Evolutionary conservation across 2,797 vertebrate species (phyloP), one percentile per base, ranked within the genome.

Genomic region (Chaunax sp.): DNA sequence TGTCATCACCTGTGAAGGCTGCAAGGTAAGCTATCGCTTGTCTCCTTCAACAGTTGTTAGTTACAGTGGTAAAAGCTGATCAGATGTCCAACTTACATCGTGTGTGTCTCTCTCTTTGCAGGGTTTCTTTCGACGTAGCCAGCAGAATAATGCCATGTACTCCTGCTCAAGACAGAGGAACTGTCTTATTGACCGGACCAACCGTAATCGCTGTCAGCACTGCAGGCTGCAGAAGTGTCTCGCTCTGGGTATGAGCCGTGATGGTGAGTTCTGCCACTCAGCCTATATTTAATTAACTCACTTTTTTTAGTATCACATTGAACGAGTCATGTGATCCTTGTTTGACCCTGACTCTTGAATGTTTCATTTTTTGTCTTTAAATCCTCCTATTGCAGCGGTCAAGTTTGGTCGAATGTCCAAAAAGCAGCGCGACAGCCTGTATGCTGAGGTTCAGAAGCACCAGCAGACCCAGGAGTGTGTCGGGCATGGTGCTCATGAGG

Each of bases 371-470:
- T 59, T 23, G 2, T 53, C 4, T 30, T 57, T 33, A 3, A n/a
- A n/a, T 54, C 2, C 18, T 61, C 19, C 28, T 23, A 0, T 57
- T 13, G 2, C 86, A 97, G 96, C 96, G 1, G 96, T 97, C 75
- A 97, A 97, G 80, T 97, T 97, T 1, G 96, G 96, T 35, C 95
- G 96, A 53, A 97, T 97, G 96, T 97, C 96, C 1, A 97, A 97
- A 88, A 97, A 97, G 87, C 96, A 97, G 87, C 93, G 96, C 0
- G 96, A 97, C 92, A 96, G 95, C 80, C 92, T 97, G 40, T 97
- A 97, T 0, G 96, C 96, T 0, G 96, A 97, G 89, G 96, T 97
- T 58, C 96, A 97, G 92, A 97, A 96, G 68, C 96, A 97, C 84
- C 96, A 96, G 77, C 95, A 95, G 89, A 81, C 90, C 57, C 96